A percentile compares a stretch with the other conserved stretches of the same genome.
These are phyloP conservation scores for Vombatus ursinus DNA, from an alignment of 2,113 vertebrate genomes.

Conservation along the genomic window DNA sequence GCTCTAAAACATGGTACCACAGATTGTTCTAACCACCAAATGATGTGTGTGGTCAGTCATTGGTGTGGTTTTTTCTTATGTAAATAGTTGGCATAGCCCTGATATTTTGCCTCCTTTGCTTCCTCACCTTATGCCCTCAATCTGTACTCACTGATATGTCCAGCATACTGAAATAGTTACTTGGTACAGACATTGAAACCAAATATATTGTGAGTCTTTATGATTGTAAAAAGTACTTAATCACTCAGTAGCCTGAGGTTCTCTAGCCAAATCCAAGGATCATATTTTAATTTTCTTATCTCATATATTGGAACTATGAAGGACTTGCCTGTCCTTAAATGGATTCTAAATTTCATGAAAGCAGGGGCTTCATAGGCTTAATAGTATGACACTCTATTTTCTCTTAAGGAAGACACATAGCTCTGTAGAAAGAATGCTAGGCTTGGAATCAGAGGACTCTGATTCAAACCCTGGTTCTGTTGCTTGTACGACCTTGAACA, in stretches of 20 bases:
- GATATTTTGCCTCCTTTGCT: slow-evolving; percentile 8
- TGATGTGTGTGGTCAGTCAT: slow-evolving; percentile 19
- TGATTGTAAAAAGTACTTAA: slow-evolving; percentile 37
- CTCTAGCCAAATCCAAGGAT: background rate
- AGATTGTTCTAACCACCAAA: slow-evolving; percentile 38
- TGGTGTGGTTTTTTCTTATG: background rate
- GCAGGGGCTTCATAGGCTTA: background rate
- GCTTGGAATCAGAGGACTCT: background rate
- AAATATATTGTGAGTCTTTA: slow-evolving; percentile 26
- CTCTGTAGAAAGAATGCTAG: background rate
- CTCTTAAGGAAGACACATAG: background rate
- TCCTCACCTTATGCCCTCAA: slow-evolving; percentile 35
- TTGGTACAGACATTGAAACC: slow-evolving; percentile 16
- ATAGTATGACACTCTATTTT: background rate
- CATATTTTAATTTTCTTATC: slow-evolving; percentile 1
- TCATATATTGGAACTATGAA: slow-evolving; percentile 11
- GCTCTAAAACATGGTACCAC: slow-evolving; percentile 26
- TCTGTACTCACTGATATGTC: background rate
- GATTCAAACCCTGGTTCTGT: background rate
- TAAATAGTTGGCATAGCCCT: slow-evolving; percentile 48
- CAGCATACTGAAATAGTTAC: background rate
- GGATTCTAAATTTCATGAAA: background rate
- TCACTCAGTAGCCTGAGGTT: slow-evolving; percentile 21
- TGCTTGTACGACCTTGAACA: background rate
- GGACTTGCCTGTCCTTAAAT: background rate